Evolutionary conservation across 2,888 invertebrate genomes (phyloP).

Genomic region (Lycophotia porphyrea): DNA sequence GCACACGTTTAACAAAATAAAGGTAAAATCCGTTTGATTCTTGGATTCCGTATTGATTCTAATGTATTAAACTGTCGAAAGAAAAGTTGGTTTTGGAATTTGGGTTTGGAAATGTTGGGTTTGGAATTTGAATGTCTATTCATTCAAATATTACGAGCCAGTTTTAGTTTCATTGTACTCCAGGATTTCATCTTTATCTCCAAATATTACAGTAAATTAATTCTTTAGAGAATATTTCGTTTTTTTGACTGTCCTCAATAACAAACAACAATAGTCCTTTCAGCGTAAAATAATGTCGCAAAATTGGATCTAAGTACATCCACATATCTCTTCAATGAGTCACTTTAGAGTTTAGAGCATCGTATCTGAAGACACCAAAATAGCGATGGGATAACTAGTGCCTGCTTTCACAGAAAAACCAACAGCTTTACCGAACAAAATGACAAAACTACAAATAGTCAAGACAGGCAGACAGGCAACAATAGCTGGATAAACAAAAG

Average conservation of each 20-base stretch:
- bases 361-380: background rate
- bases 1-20: constrained; percentile 28
- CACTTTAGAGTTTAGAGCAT: background rate
- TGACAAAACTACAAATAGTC: background rate
- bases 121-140: too few relatives aligned
- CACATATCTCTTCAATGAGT: background rate
- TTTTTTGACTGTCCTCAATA: too few relatives aligned
- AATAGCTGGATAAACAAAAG: background rate
- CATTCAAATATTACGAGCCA: too few relatives aligned
- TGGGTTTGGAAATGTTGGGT: too few relatives aligned
- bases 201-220: background rate
- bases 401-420: background rate
- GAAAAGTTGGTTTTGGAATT: background rate
- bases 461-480: background rate
- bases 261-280: background rate
- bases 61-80: constrained; percentile 5
- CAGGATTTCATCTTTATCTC: background rate
- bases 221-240: too few relatives aligned
- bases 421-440: background rate
- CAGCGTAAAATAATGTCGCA: background rate
- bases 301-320: background rate
- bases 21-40: constrained; percentile 21
- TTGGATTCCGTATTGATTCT: background rate
- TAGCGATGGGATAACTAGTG: background rate
- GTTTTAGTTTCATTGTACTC: background rate